Conservation (phyloP, 1,140 invertebrate genomes). For the Bombus superbus region DNA sequence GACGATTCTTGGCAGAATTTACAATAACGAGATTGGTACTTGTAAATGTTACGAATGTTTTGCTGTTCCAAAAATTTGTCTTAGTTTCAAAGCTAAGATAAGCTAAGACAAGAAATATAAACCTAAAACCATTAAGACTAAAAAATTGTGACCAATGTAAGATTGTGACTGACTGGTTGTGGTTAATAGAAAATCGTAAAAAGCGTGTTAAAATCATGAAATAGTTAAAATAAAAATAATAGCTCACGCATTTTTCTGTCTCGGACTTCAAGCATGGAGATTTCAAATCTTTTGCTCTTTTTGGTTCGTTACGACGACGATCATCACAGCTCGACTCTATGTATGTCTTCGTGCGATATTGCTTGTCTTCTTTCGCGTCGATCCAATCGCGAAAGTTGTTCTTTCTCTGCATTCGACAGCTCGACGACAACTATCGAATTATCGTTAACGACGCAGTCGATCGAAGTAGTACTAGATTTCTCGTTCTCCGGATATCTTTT, state of each 20-base stretch:
- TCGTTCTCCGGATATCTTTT: conserved; percentile 38
- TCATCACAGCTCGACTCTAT: conserved; percentile 22
- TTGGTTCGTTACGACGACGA: conserved; percentile 13
- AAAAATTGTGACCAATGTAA: too few species aligned
- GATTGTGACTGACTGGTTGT: too few species aligned
- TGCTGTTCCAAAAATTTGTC: too few species aligned
- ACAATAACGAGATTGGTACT: too few species aligned
- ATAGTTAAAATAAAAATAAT: neutral
- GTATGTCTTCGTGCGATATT: neutral
- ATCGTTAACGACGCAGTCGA: conserved; percentile 18
- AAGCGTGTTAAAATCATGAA: too few species aligned
- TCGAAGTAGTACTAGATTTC: conserved; percentile 9
- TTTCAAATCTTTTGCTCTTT: neutral
- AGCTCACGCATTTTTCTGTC: conserved; percentile 47
- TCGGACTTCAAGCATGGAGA: neutral
- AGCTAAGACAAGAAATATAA: too few species aligned
- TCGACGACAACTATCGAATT: conserved; percentile 55
- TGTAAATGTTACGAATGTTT: too few species aligned
- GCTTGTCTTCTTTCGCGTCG: conserved; percentile 29
- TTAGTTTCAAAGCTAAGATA: too few species aligned
- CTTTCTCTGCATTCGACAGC: conserved; percentile 1
- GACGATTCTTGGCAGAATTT: too few species aligned
- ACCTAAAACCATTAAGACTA: too few species aligned
- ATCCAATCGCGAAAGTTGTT: conserved; percentile 15
- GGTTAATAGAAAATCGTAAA: too few species aligned